Base-by-base conservation (phyloP, 1,140 invertebrate species). In the Lepidurus apus region DNA sequence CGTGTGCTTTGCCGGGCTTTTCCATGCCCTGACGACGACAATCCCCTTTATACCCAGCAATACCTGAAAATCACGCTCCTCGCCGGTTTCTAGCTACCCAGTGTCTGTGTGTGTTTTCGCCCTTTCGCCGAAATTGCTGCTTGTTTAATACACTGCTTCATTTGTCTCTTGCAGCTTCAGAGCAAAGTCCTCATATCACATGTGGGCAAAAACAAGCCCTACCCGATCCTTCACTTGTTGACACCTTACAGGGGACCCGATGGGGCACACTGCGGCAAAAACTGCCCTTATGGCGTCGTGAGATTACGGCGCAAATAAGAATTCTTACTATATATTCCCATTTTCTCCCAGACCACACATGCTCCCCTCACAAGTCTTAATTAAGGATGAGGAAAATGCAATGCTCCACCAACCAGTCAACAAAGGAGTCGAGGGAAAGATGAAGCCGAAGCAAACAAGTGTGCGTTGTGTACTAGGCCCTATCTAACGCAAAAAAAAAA, bases 41-140 rank as follows among this genome's bases (percentile, higher is more conserved):
- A 65, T n/a, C 21, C 53, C 21, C 53, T 65, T 65, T 65, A 65
- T 9, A 65, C 53, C 7, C 17, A 65, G 53, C 53, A n/a, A 21
- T 65, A 65, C 53, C 53, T 65, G 53, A 65, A 65, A 65, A 65
- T 65, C 53, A 65, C 53, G 53, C 53, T 65, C 34, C 53, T 65
- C 53, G 53, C n/a, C 34, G 21, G 53, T 65, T 65, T 65, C 53
- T 65, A 13, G 34, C n/a, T 21, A 65, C 53, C 21, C 53, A 65
- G 21, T n/a, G 53, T 21, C 21, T 65, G 6, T 65, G 53, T 65
- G 17, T 65, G 53, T 65, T 4, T 21, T 4, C 21, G 17, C 13
- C 53, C 53, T 17, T 21, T 7, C 53, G 17, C 53, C 21, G 53
- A n/a, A 65, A 65, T 21, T 65, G 53, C n/a, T 65, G 53, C 53